Conservation (phyloP, 2,888 invertebrate genomes). For the Priocnemis perturbator region DNA sequence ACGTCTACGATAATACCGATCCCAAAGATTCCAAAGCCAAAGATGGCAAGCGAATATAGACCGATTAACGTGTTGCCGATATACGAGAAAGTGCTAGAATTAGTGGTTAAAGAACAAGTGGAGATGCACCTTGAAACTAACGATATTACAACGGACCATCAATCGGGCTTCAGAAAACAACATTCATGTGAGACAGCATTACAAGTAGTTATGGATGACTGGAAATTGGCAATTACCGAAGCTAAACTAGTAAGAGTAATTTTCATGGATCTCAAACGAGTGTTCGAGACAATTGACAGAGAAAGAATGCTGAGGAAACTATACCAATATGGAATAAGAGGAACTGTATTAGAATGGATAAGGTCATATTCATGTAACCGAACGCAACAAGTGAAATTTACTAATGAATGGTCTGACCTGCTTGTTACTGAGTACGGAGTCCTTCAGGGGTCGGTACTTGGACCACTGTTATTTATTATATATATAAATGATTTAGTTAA, state of each 20-base stretch:
- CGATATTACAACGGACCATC: background rate
- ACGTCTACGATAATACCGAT: too few species aligned
- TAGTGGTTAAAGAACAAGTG: background rate
- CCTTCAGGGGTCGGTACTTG: too few species aligned
- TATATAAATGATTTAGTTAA: constrained; percentile 23
- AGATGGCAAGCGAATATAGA: background rate
- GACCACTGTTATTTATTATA: constrained; percentile 3
- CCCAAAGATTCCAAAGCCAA: too few species aligned
- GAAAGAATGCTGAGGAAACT: background rate
- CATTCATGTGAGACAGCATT: constrained; percentile 5
- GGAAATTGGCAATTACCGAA: background rate
- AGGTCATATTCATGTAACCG: background rate
- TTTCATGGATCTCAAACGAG: background rate
- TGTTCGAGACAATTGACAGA: constrained; percentile 2
- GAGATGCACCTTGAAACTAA: background rate
- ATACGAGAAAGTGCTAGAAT: background rate
- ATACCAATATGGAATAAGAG: background rate
- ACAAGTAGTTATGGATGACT: background rate
- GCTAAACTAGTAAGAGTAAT: background rate
- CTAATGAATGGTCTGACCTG: background rate
- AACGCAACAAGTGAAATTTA: too few species aligned
- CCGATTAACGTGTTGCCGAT: constrained; percentile 2
- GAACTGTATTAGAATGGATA: background rate
- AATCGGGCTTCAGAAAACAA: background rate
- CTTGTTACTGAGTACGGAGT: background rate